Base-by-base conservation (phyloP, 2,113 vertebrate genomes). In the Limanda limanda region DNA sequence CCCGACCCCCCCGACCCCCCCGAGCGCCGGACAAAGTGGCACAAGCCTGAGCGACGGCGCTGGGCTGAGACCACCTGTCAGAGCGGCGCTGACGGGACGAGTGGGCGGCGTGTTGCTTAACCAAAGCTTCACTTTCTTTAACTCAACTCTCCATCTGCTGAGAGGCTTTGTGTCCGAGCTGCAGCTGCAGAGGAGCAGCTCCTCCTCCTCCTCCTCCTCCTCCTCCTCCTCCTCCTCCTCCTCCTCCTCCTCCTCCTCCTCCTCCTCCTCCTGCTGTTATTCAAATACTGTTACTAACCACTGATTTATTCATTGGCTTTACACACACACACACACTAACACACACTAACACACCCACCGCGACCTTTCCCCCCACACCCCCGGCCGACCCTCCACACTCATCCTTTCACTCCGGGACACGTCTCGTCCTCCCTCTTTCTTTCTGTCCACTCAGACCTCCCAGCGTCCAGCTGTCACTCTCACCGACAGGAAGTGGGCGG, bases 241-340 rank as follows among this genome's bases (percentile, higher is more conserved):
- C 95, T 76, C 86, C 88, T 70, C 81, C 86, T 73, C 73, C 27
- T 40, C 94, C 95, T 76, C 86, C 88, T 70, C 81, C 86, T 73
- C 73, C 27, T 40, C 94, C 95, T 76, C 86, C 88, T 70, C 81
- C 86, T 73, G 52, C 92, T 89, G 76, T 92, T 92, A 93, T 94
- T 91, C 95, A 95, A 95, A 92, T 94, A 94, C 80, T 86, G 94
- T 95, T 96, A 96, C 95, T 92, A 95, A 67, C n/a, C 95, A 92
- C 94, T 98, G 96, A 99, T 99, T 99, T 98, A 99, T 99, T 99
- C 97, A 98, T 98, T 96, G 96, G 95, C 96, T 97, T 97, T 95
- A 96, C 61, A 45, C 62, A 45, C 61, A 25, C 37, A 21, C 60
- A 62, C 60, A 62, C 60, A 62, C 60, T 24, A 21, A 56, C 55